Percentiles rank a stretch among this genome's conserved stretches.
Conservation (phyloP, 2,797 vertebrate species). For the Gobio occitaniae region DNA sequence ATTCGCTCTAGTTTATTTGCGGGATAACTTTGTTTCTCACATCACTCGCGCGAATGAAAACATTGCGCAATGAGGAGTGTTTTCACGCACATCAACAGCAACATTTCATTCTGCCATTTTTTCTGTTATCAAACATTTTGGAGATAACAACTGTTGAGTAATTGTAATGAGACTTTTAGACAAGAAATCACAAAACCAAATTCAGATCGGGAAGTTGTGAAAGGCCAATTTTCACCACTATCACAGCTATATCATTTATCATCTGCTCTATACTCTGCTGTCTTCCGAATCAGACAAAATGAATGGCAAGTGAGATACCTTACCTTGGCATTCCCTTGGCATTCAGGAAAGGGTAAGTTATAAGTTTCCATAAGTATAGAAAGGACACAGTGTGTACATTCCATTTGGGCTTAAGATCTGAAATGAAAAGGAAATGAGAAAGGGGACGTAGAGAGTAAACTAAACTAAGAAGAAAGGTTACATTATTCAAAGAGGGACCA, state of each 20-base stretch:
- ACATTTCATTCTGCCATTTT: too few species aligned
- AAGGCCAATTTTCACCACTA: neutral
- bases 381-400: constrained; percentile 42
- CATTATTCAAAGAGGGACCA: constrained; percentile 42
- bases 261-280: neutral
- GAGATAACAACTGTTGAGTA: neutral
- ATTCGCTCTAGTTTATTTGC: too few species aligned
- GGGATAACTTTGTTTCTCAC: too few species aligned
- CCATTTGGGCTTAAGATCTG: constrained; percentile 21
- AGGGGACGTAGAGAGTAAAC: constrained; percentile 36
- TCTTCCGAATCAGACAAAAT: constrained; percentile 33
- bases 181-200: neutral
- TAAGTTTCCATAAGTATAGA: constrained; percentile 36
- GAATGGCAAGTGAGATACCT: constrained; percentile 36
- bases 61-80: too few species aligned
- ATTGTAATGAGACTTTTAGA: neutral
- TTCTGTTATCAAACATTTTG: too few species aligned
- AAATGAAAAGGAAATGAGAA: constrained; percentile 55
- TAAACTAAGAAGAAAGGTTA: constrained; percentile 30
- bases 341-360: constrained; percentile 41
- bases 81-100: too few species aligned
- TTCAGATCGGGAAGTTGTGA: neutral
- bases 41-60: too few species aligned
- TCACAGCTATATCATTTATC: neutral
- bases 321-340: constrained; percentile 32